These are phyloP conservation scores for Tinamus guttatus DNA, from an alignment of 2,113 vertebrate species.

Conservation along the genomic window DNA sequence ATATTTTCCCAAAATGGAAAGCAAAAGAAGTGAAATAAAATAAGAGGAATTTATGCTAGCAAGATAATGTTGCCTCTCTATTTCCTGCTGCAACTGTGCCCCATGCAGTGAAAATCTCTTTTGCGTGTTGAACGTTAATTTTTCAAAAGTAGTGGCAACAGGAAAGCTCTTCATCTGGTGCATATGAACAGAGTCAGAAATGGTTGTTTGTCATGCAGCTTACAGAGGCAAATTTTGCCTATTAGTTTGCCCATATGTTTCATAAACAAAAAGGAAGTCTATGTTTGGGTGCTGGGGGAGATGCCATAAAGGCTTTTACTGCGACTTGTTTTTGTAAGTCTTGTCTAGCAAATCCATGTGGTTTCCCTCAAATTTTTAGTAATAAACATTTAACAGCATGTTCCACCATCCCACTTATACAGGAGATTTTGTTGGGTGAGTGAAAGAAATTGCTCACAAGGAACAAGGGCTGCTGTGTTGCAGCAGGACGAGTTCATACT, in stretches of 20 bases:
- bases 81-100: not conserved
- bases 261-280: slow-evolving; percentile 12
- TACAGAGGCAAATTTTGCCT: not conserved
- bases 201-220: not conserved
- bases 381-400: slow-evolving; percentile 35
- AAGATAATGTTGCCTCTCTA: not conserved
- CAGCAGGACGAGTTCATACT: not conserved
- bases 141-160: not conserved
- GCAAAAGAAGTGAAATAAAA: not conserved
- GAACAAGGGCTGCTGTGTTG: slow-evolving; percentile 29
- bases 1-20: not conserved
- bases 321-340: not conserved
- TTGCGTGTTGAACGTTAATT: not conserved
- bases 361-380: slow-evolving; percentile 32
- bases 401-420: not conserved
- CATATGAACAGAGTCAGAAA: not conserved
- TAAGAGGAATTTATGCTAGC: not conserved
- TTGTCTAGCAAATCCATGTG: slow-evolving; percentile 30
- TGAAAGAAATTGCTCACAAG: not conserved
- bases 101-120: not conserved
- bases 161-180: not conserved
- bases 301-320: slow-evolving; percentile 31
- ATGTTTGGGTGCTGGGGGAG: not conserved
- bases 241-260: not conserved
- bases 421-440: not conserved